Base-by-base conservation (phyloP, 2,797 vertebrate species). In the Channallabes apus region DNA sequence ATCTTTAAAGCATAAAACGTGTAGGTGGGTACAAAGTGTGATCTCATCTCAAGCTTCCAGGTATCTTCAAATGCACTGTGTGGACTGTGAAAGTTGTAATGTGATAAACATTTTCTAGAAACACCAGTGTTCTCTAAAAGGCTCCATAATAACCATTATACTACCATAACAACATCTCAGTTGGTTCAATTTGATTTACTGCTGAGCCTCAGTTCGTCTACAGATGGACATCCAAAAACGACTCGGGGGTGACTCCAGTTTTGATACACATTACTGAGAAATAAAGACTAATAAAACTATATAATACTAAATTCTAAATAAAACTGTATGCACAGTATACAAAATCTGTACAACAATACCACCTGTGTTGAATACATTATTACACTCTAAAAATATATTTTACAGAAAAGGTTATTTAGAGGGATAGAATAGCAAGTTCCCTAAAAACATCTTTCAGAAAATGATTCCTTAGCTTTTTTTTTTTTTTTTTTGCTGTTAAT, bases 21-120 rank as follows among this genome's bases (percentile, higher is more conserved):
- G 79, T 81, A 46, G 79, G 64, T 54, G 41, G 62, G 32, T 81
- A 67, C n/a, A 67, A 81, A 81, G 79, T 68, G 62, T 67, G 79
- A 81, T 67, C 41, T 80, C 41, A 15, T 67, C n/a, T 67, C 15
- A 22, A 32, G 79, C 62, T 67, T 54, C n/a, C 61, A 65, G 38
- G 78, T 80, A 80, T 11, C 35, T 51, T 80, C 4, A 67, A 54
- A 81, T 81, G n/a, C 79, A 56, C 27, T 54, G 62, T 7, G 62
- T 54, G 46, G 18, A 81, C 15, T 67, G 41, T 54, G n/a, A 51
- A 80, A 51, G 38, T 6, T 51, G 41, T 80, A 51, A 51, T 54
- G 6, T 29, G 62, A 67, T 2, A 29, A 64, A 65, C 17, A 20
- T 64, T 64, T 80, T 64, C 22, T n/a, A 41, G 35, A 62, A 79